Evolutionary conservation across 1,140 invertebrate species (phyloP).

Genomic region (Augochlora pura): DNA sequence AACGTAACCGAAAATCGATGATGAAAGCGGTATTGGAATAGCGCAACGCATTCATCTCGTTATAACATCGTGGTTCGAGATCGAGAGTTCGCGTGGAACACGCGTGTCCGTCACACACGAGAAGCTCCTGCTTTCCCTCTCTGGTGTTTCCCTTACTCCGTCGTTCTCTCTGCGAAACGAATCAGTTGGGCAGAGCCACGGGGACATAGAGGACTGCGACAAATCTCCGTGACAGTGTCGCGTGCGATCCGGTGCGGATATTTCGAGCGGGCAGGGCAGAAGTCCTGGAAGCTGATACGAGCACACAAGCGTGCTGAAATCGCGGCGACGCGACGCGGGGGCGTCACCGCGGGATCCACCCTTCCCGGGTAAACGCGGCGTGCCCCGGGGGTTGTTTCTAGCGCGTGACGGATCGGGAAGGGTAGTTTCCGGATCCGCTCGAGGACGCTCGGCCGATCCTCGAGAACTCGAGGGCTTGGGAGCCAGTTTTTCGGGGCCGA

Average conservation of each 20-base stretch:
- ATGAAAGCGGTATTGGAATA: no score
- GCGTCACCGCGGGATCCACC: not conserved
- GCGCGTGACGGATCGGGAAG: not conserved
- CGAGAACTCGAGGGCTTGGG: no score
- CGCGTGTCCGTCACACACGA: not conserved
- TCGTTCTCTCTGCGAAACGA: not conserved
- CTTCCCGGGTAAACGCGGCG: not conserved
- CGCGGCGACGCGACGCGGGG: not conserved
- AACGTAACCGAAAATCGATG: no score
- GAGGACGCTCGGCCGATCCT: no score
- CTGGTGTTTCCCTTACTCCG: not conserved
- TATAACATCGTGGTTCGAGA: no score
- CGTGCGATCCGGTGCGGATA: slow-evolving; percentile 27
- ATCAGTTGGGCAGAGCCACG: not conserved
- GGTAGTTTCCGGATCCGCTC: not conserved
- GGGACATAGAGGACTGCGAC: slow-evolving; percentile 31
- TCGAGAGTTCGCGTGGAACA: not conserved
- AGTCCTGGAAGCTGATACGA: slow-evolving; percentile 3
- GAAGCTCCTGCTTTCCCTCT: no score
- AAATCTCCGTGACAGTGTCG: slow-evolving; percentile 38
- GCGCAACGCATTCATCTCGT: no score
- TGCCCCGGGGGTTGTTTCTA: not conserved
- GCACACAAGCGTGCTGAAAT: slow-evolving; percentile 25
- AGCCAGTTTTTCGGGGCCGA: no score
- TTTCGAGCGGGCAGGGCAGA: not conserved